Base-by-base conservation (phyloP, 1,140 invertebrate species). In the Neodiprion virginianus region DNA sequence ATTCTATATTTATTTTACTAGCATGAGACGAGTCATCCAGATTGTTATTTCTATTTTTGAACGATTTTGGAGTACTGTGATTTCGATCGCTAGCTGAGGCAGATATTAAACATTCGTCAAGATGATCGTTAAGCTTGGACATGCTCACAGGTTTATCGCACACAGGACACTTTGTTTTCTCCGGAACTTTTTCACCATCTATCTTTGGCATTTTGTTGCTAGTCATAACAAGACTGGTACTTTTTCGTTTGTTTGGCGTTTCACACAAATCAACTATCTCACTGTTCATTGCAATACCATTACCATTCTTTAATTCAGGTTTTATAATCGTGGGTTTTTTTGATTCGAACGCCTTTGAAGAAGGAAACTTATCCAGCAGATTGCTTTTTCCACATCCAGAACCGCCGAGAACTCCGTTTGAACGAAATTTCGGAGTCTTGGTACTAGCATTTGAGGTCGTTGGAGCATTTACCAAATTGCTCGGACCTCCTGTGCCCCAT, bases 41-140 rank as follows among this genome's bases (percentile, higher is more conserved):
- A 12, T 21, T 23, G 17, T 69, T 21, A 12, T 23, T 23, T 11
- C 5, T 5, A 7, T 47, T 10, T 69, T 71, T 50, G 17, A n/a
- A 14, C 8, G n/a, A 12, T 17, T 61, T 11, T 17, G 53, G 53
- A 14, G 53, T 11, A 17, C 53, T 61, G 53, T 12, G 11, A 61
- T 61, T 17, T 4, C n/a, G 11, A 17, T 61, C 11, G 53, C 53
- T 17, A 8, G 1, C n/a, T 4, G 53, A 61, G 8, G 11, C 8
- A 17, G 11, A 61, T 17, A 61, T 86, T 12, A 91, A 79, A 79
- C 91, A 92, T 73, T 86, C 83, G 81, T 91, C 89, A 76, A 91
- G 79, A 82, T 91, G 90, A 69, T 69, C 82, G 75, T 90, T 90
- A 75, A 91, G 88, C 71, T 84, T 73, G 66, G 77, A 70, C 75